Base-by-base conservation (phyloP, 1,140 invertebrate genomes). In the Potamilus streckersoni region DNA sequence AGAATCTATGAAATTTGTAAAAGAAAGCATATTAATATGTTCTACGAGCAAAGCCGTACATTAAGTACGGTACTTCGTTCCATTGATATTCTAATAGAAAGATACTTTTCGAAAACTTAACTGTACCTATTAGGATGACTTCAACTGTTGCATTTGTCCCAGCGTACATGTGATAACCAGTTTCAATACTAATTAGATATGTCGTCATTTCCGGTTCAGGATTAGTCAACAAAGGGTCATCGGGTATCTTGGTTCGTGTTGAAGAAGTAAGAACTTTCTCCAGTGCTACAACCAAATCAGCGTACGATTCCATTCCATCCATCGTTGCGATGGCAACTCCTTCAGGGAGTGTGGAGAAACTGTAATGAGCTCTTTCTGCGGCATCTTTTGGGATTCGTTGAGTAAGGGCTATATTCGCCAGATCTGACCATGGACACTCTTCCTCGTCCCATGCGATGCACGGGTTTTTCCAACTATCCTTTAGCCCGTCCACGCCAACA, bases 141-240 rank as follows among this genome's bases (percentile, higher is more conserved):
- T 76, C 62, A 49, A 76, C 75, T 13, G 69, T 70, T 23, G 75
- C 75, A 55, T 76, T 69, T 61, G 75, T 76, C 31, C 75, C 75
- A 12, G 75, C 71, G 55, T 63, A 76, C 63, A 76, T 23, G 60
- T 76, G 75, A 55, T 76, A 67, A 16, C 75, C 75, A 3, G 75
- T 76, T 55, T 76, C 75, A 4, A 76, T 69, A 55, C 68, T 69
- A 17, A 76, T 65, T 20, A 76, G 57, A 38, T 49, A 76, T 13
- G 75, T 76, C 16, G 75, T 76, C 20, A 31, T 62, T 58, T 76
- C 72, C 5, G 31, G 14, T 38, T 23, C 49, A n/a, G 56, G 38
- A 11, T 49, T 49, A 49, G 38, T 20, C 14, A 23, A 15, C 6
- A 14, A 11, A 57, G n/a, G 57, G 5, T 31, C 69, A 31, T 76